These are phyloP conservation scores for Daktulosphaira vitifoliae DNA, from an alignment of 1,140 invertebrate species.

Conservation along the genomic window DNA sequence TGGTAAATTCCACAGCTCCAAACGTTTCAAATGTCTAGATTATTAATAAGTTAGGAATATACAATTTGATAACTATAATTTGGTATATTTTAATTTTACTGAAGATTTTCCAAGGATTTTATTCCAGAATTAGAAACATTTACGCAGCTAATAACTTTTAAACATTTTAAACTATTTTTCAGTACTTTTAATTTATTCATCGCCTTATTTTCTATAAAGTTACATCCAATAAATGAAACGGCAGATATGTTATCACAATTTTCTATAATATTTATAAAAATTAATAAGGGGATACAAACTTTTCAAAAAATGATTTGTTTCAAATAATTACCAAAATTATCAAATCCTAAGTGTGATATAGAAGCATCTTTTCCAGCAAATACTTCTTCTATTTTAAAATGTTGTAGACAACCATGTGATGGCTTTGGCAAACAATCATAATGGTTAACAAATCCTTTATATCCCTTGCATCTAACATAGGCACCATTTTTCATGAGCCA, in stretches of 20 bases:
- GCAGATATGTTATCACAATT: not conserved
- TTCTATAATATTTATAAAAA: slow-evolving; percentile 20
- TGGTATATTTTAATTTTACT: not conserved
- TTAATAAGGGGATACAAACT: too few relatives aligned
- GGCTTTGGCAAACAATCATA: slow-evolving; percentile 58
- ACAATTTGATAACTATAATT: not conserved
- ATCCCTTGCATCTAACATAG: slow-evolving; percentile 56
- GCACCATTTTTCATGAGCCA: slow-evolving; percentile 80
- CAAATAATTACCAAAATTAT: slow-evolving; percentile 57
- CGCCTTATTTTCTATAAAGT: slow-evolving; percentile 10
- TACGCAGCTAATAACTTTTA: slow-evolving; percentile 7
- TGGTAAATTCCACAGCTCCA: slow-evolving; percentile 16
- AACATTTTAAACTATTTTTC: not conserved
- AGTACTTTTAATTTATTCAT: not conserved
- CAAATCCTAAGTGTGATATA: slow-evolving; percentile 69
- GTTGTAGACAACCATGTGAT: slow-evolving; percentile 41
- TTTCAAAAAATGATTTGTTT: not conserved
- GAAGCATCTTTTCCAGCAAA: slow-evolving; percentile 62
- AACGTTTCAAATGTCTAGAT: slow-evolving; percentile 1
- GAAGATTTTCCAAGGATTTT: not conserved
- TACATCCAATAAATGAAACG: slow-evolving; percentile 7
- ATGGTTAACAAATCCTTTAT: slow-evolving; percentile 50
- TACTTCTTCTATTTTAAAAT: slow-evolving; percentile 56
- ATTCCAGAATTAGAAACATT: slow-evolving; percentile 16
- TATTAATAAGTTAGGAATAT: not conserved